Evolutionary conservation across 2,113 vertebrate species (phyloP).

Genomic region (Callionymus lyra): DNA sequence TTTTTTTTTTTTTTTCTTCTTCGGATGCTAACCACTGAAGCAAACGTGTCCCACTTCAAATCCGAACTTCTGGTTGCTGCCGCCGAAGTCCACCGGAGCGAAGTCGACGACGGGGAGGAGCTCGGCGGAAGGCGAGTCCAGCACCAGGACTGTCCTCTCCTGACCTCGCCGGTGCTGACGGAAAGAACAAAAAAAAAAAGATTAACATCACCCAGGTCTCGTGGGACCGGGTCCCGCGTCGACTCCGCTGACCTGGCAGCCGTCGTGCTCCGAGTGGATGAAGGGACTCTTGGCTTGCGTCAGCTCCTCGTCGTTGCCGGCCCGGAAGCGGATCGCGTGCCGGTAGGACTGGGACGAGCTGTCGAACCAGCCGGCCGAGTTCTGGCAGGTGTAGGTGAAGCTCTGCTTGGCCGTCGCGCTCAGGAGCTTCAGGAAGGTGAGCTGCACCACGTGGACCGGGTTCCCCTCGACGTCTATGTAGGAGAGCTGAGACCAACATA

Average conservation of each 20-base stretch:
- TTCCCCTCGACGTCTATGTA: slow-evolving; percentile 77
- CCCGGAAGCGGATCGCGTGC: slow-evolving; percentile 70
- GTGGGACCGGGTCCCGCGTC: no score
- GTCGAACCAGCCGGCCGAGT: slow-evolving; percentile 79
- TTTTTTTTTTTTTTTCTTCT: slow-evolving; percentile 15
- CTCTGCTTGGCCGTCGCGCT: slow-evolving; percentile 76
- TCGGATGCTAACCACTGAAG: slow-evolving; percentile 71
- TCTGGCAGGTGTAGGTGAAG: slow-evolving; percentile 81
- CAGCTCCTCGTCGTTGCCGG: slow-evolving; percentile 75
- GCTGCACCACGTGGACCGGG: slow-evolving; percentile 74
- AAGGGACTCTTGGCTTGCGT: slow-evolving; percentile 67
- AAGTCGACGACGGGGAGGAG: slow-evolving; percentile 78
- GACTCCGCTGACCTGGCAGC: slow-evolving; percentile 73
- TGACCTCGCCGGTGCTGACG: slow-evolving; percentile 75
- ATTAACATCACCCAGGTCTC: background rate
- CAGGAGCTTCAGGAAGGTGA: slow-evolving; percentile 85
- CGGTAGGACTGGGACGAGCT: slow-evolving; percentile 50
- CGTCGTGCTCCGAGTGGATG: slow-evolving; percentile 67
- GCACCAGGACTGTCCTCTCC: slow-evolving; percentile 72
- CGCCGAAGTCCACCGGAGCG: slow-evolving; percentile 76
- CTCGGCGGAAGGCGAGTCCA: slow-evolving; percentile 70
- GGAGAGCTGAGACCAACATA: slow-evolving; percentile 67
- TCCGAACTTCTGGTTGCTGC: slow-evolving; percentile 82
- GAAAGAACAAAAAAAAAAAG: background rate
- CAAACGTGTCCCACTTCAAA: slow-evolving; percentile 86